phyloP scores from a whole-genome alignment of 1,140 invertebrate species.

The Pinna nobilis region DNA sequence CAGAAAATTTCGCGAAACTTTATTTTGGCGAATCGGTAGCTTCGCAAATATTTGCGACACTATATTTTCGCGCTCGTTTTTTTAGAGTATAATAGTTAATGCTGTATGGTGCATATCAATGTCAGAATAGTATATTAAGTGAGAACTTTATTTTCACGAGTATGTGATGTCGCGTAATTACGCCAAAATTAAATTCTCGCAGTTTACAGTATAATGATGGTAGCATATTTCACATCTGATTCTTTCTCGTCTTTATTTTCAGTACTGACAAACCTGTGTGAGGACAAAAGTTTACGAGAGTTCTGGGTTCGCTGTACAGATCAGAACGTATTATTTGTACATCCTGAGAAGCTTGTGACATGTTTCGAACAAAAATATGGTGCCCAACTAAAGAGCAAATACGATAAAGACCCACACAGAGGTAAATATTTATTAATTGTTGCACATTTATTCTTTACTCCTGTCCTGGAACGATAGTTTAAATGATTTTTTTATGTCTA shows the following conservation, averaged over 20 bases:
- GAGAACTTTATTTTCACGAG: neutral
- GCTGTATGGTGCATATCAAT: neutral
- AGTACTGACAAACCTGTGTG: constrained; percentile 64
- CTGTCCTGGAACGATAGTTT: too few relatives aligned
- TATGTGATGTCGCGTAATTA: neutral
- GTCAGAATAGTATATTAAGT: neutral
- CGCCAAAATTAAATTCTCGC: too few relatives aligned
- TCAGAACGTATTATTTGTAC: constrained; percentile 62
- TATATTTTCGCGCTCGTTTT: too few relatives aligned
- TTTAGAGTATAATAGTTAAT: too few relatives aligned
- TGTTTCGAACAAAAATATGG: constrained; percentile 69
- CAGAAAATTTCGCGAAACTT: too few relatives aligned
- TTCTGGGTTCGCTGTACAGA: constrained; percentile 72
- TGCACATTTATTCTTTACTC: too few relatives aligned
- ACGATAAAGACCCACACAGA: constrained; percentile 35
- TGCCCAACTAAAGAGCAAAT: constrained; percentile 45
- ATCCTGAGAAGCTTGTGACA: constrained; percentile 63
- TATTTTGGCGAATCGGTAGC: too few relatives aligned
- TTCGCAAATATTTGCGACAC: too few relatives aligned
- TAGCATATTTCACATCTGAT: neutral
- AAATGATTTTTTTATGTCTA: neutral
- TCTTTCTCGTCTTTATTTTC: constrained; percentile 14
- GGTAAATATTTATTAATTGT: neutral
- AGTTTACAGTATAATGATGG: too few relatives aligned
- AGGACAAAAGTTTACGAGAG: constrained; percentile 66